Evolutionary conservation across 2,113 vertebrate genomes (phyloP).

Genomic region (Okapia johnstoni): DNA sequence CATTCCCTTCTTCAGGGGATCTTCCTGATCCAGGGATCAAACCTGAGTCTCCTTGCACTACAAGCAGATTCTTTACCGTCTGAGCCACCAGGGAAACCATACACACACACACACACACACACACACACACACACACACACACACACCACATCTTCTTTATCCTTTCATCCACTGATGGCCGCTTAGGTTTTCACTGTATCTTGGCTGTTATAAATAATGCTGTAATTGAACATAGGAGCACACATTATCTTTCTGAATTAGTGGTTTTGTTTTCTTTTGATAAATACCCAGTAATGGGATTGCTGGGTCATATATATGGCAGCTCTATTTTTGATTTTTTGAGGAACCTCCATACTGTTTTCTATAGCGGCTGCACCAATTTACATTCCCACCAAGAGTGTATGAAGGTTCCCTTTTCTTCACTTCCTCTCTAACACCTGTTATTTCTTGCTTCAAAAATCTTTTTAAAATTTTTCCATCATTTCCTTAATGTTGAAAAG

Average conservation of each 20-base stretch:
- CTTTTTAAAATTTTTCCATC: not conserved
- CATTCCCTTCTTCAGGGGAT: not conserved
- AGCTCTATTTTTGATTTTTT: not conserved
- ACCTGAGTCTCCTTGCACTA: not conserved
- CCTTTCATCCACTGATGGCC: not conserved
- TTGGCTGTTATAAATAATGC: not conserved
- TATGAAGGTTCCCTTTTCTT: not conserved
- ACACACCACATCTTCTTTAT: not conserved
- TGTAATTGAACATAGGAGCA: not conserved
- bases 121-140: not conserved
- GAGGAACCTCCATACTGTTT: not conserved
- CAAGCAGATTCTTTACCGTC: not conserved
- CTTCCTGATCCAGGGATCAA: not conserved
- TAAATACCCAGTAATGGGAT: not conserved
- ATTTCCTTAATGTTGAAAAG: not conserved
- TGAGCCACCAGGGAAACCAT: not conserved
- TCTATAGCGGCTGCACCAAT: not conserved
- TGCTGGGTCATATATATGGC: not conserved
- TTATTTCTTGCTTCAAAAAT: not conserved
- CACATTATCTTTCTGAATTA: not conserved
- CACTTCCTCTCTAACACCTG: not conserved
- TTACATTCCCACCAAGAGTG: not conserved
- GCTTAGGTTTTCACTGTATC: not conserved
- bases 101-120: not conserved
- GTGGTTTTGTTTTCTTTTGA: not conserved